Evolutionary conservation across 2,888 invertebrate genomes (phyloP), one percentile per base, ranked within the genome.

Genomic region (Xanthia togata): DNA sequence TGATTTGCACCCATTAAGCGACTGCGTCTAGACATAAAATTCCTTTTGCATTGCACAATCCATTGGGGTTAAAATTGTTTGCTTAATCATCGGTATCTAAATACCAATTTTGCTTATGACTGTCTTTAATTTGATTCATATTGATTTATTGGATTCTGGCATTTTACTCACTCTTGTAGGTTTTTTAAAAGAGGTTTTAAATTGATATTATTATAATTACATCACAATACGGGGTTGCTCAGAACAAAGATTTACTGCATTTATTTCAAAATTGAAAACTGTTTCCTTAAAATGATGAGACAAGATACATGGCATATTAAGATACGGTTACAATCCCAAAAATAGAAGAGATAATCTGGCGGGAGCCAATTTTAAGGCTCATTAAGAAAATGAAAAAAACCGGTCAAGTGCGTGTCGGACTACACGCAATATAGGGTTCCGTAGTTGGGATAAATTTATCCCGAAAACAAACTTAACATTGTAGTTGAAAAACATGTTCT

Each of bases 1-100:
- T 95, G 93, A 95, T 96, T 94, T 94, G 94, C 93, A 93, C 93
- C 93, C 93, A 95, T 95, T 95, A 96, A 93, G 90, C 88, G 86
- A 87, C 84, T 80, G 86, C 83, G 93, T 95, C 94, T 94, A 92
- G 93, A 94, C 93, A 86, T 91, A 90, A 91, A 92, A 95, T 95
- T 95, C 94, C 93, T 91, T 89, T 92, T 87, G 91, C 92, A 93
- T 94, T 92, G 93, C 92, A 92, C 93, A 93, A 95, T 92, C 92
- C 92, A 91, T 91, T 68, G 90, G 89, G 87, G 85, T 83, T 90
- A 91, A 92, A 92, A 93, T 89, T 88, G 85, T 78, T 79, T 78
- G 76, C 74, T 71, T 73, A 79, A 76, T 82, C 75, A 82, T 84
- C 59, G 38, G 31, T 44, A 81, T 76, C 31, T 55, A 20, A 72